Evolutionary conservation across 1,140 invertebrate species (phyloP).

Genomic region (Glossosoma conforme): DNA sequence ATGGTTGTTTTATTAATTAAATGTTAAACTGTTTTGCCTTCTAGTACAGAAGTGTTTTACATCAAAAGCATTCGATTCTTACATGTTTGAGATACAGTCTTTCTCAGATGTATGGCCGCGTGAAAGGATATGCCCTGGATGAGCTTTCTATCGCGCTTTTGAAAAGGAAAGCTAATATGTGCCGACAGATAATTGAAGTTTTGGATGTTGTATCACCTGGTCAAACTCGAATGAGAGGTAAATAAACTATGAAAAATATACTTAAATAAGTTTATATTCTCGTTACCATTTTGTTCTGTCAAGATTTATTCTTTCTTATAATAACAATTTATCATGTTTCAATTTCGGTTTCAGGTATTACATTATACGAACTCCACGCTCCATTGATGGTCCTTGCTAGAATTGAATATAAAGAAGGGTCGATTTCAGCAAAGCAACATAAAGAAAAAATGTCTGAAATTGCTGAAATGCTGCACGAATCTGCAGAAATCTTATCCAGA

Average conservation of each 20-base stretch:
- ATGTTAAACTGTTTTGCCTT: constrained; percentile 1
- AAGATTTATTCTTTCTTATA: no score
- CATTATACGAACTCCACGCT: constrained; percentile 73
- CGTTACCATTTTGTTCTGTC: no score
- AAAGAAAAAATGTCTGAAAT: constrained; percentile 62
- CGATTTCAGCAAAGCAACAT: constrained; percentile 56
- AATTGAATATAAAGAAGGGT: constrained; percentile 54
- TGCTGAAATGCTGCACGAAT: constrained; percentile 52
- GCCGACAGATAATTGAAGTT: constrained; percentile 60
- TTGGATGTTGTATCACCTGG: constrained; percentile 72
- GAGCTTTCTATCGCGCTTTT: constrained; percentile 66
- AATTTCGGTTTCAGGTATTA: constrained; percentile 53
- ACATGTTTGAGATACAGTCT: constrained; percentile 60
- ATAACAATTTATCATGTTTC: not conserved
- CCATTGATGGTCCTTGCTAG: constrained; percentile 66
- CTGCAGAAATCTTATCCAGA: constrained; percentile 58
- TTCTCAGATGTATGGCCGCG: constrained; percentile 70
- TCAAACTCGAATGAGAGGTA: constrained; percentile 66
- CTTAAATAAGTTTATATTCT: no score
- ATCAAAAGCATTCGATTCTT: constrained; percentile 66
- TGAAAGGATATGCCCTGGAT: constrained; percentile 63
- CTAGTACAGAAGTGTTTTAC: constrained; percentile 58
- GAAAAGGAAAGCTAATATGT: constrained; percentile 70
- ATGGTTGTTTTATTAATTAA: not conserved
- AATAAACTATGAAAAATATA: constrained; percentile 14